Evolutionary conservation across 2,797 vertebrate species (phyloP).

Genomic region (Darevskia nairensis): DNA sequence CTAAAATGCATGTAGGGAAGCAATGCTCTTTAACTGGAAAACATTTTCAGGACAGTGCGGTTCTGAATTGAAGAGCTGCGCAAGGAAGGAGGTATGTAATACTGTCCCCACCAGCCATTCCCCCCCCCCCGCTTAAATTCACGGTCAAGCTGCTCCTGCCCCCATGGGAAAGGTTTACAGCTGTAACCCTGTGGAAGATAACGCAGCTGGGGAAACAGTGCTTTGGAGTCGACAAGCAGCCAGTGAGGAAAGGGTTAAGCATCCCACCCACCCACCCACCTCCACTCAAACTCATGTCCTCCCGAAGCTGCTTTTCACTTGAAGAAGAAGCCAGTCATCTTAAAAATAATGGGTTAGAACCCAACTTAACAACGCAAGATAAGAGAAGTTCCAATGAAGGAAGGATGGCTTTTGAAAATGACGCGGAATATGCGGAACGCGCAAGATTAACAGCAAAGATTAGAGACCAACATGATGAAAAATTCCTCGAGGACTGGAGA

Average conservation of each 20-base stretch:
- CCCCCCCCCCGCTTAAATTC: neutral
- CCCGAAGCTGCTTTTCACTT: neutral
- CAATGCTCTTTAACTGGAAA: neutral
- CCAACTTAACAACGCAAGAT: too few species aligned
- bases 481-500: too few species aligned
- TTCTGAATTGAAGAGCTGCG: neutral
- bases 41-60: neutral
- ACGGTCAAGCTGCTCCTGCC: neutral
- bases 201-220: neutral
- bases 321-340: neutral
- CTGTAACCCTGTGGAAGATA: neutral
- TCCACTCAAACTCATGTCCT: neutral
- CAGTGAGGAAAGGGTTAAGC: neutral
- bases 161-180: neutral
- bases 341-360: neutral
- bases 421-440: too few species aligned
- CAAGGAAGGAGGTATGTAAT: neutral
- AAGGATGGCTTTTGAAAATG: too few species aligned
- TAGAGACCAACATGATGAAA: too few species aligned
- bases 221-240: neutral
- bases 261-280: neutral
- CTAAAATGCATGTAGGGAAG: slow-evolving; percentile 43
- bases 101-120: neutral
- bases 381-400: too few species aligned
- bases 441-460: too few species aligned